Evolutionary conservation across 92 coral and sea anemone species (phyloP).

Genomic region (Paramuricea clavata): DNA sequence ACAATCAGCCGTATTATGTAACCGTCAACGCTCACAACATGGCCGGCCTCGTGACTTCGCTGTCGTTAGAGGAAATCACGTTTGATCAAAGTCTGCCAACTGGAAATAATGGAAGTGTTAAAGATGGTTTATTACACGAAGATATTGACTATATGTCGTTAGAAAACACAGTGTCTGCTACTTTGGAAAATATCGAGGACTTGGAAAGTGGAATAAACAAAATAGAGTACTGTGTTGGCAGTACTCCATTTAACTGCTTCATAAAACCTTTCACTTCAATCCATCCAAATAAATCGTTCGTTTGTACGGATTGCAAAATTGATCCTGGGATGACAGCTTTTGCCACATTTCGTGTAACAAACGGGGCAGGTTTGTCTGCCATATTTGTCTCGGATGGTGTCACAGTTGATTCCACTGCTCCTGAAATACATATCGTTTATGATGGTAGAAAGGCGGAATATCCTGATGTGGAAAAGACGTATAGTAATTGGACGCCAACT

Average conservation of each 20-base stretch:
- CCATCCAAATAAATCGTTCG: constrained; percentile 68
- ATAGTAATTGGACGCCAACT: too few relatives aligned
- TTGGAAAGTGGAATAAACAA: constrained; percentile 82
- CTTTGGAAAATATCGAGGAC: constrained; percentile 82
- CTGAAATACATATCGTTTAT: constrained; percentile 74
- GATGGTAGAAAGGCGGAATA: too few relatives aligned
- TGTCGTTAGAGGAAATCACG: constrained; percentile 40
- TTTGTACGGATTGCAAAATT: constrained; percentile 65
- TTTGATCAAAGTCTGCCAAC: constrained; percentile 83
- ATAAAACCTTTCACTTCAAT: constrained; percentile 66
- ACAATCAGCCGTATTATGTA: constrained; percentile 72
- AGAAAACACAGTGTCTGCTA: constrained; percentile 64
- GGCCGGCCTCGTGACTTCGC: constrained; percentile 77
- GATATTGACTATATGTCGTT: constrained; percentile 80
- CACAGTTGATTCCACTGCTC: constrained; percentile 80
- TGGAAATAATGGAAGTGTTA: constrained; percentile 68
- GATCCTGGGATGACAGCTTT: constrained; percentile 72
- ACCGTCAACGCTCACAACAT: constrained; percentile 80
- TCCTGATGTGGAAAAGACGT: too few relatives aligned
- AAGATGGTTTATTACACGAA: constrained; percentile 71
- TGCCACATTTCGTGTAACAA: constrained; percentile 74
- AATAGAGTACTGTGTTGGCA: constrained; percentile 83
- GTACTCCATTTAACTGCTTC: constrained; percentile 83
- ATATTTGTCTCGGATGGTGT: constrained; percentile 82
- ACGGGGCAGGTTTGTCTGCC: constrained; percentile 81